Percentiles rank a stretch among this genome's conserved stretches.
These are phyloP conservation scores for Rhinatrema bivittatum DNA, from an alignment of 2,797 vertebrate genomes.

Conservation along the genomic window DNA sequence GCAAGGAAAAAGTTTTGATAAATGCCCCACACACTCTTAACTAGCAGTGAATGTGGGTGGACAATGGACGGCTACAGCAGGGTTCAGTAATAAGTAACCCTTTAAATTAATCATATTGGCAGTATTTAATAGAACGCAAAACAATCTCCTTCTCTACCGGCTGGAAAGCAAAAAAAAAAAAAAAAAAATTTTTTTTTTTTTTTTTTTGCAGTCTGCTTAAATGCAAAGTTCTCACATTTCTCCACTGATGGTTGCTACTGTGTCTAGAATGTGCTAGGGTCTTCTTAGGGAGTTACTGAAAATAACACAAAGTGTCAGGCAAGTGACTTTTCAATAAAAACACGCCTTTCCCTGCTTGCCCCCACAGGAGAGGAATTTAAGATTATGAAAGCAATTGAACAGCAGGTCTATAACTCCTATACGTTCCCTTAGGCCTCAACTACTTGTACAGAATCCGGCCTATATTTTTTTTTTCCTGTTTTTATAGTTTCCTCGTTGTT, in stretches of 20 bases:
- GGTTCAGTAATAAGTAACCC: constrained; percentile 66
- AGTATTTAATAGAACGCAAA: constrained; percentile 63
- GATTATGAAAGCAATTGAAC: too few relatives aligned
- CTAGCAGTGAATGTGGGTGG: constrained; percentile 61
- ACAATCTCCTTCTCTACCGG: constrained; percentile 60
- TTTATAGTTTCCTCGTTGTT: constrained; percentile 9
- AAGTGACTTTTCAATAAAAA: too few relatives aligned
- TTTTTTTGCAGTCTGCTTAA: too few relatives aligned
- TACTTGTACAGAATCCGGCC: constrained; percentile 20
- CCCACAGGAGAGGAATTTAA: too few relatives aligned
- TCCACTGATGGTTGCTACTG: constrained; percentile 50
- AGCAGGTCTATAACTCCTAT: too few relatives aligned
- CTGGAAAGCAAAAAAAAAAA: constrained; percentile 53
- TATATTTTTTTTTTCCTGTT: background rate
- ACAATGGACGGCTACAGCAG: constrained; percentile 61
- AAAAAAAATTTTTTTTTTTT: too few relatives aligned
- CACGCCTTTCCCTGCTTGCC: too few relatives aligned
- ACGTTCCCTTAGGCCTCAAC: constrained; percentile 30
- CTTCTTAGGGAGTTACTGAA: constrained; percentile 51
- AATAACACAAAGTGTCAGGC: too few relatives aligned
- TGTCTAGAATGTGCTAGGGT: constrained; percentile 45
- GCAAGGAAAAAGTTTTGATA: constrained; percentile 78
- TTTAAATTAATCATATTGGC: constrained; percentile 73
- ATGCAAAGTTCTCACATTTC: constrained; percentile 58
- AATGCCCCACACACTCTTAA: constrained; percentile 67